Evolutionary conservation across 2,797 vertebrate genomes (phyloP).

Genomic region (Tarsius wallacei): DNA sequence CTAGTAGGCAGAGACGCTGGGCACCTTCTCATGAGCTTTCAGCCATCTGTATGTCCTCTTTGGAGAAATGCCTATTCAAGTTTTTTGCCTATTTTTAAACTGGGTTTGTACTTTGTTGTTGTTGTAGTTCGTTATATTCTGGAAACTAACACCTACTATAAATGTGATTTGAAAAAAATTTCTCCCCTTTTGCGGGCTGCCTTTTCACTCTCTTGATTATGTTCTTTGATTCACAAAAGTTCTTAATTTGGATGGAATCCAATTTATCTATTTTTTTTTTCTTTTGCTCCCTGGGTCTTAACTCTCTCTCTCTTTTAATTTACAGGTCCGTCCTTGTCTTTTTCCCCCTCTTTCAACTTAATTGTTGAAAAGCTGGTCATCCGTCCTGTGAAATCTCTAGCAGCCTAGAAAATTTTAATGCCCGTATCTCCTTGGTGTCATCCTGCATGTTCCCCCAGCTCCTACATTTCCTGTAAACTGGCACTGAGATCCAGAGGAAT

Average conservation of each 20-base stretch:
- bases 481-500: neutral
- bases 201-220: neutral
- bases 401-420: neutral
- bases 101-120: neutral
- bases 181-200: neutral
- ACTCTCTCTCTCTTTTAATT: neutral
- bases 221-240: neutral
- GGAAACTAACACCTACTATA: neutral
- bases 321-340: neutral
- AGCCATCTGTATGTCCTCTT: neutral
- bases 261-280: neutral
- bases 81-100: neutral
- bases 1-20: neutral
- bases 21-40: neutral
- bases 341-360: neutral
- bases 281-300: neutral
- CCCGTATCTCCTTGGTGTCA: neutral
- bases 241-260: neutral
- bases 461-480: neutral
- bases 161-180: constrained; percentile 16
- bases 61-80: neutral
- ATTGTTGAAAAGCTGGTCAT: constrained; percentile 14
- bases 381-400: neutral
- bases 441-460: neutral
- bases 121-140: neutral